These are phyloP conservation scores for Dermochelys coriacea DNA, from an alignment of 2,797 vertebrate genomes.

Conservation along the genomic window DNA sequence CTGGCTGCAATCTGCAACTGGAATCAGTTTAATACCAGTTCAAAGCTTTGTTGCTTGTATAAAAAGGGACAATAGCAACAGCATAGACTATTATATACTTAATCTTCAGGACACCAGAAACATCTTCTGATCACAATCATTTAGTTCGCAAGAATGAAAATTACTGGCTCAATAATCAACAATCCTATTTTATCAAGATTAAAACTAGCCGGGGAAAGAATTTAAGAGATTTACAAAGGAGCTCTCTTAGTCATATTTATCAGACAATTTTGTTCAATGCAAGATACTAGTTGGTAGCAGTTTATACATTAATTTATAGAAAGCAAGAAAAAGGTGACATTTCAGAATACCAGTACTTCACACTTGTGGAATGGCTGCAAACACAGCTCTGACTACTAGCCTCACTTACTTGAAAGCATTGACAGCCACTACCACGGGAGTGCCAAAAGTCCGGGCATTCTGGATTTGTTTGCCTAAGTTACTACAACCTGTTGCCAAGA, in stretches of 20 bases:
- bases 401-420: conserved; percentile 94
- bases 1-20: neutral
- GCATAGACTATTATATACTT: neutral
- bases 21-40: neutral
- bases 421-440: conserved; percentile 95
- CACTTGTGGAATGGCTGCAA: neutral
- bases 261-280: neutral
- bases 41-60: neutral
- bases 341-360: neutral
- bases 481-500: conserved; percentile 92
- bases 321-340: neutral
- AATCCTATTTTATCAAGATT: neutral
- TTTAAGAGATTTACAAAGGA: neutral
- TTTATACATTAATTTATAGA: neutral
- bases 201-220: neutral
- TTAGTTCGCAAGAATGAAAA: neutral
- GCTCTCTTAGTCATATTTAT: neutral
- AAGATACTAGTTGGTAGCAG: neutral
- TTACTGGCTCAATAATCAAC: neutral
- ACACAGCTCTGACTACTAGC: neutral
- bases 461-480: conserved; percentile 97
- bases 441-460: conserved; percentile 92
- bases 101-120: neutral
- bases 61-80: neutral
- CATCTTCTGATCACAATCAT: neutral